phyloP scores from a whole-genome alignment of 2,113 vertebrate genomes.

The Budorcas taxicolor region DNA sequence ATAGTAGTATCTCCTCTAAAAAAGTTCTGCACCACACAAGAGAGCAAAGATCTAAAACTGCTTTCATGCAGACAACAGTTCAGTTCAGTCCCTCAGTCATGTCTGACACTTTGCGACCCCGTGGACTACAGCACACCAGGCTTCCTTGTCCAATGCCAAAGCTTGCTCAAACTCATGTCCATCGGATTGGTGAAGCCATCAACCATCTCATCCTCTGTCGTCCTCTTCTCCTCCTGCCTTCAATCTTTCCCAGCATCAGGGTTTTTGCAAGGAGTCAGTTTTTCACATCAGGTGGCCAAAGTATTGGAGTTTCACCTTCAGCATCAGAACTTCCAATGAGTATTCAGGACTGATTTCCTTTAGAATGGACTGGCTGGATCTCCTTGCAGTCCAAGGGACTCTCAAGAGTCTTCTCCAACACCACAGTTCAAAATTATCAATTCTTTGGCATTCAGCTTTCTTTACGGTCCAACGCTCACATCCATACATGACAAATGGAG shows the following conservation, averaged over 20 bases:
- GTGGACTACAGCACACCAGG: not conserved
- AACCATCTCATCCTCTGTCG: not conserved
- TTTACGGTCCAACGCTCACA: not conserved
- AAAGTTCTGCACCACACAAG: not conserved
- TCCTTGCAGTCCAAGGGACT: not conserved
- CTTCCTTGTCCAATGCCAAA: not conserved
- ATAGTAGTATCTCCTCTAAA: not conserved
- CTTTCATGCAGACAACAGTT: not conserved
- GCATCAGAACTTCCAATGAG: not conserved
- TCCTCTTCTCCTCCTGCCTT: not conserved
- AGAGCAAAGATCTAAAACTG: not conserved
- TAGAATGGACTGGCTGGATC: not conserved
- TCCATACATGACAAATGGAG: not conserved
- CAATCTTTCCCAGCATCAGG: not conserved
- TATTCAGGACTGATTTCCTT: not conserved
- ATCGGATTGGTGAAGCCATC: not conserved
- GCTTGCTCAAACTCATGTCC: not conserved
- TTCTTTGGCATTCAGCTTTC: not conserved
- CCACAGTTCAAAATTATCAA: not conserved
- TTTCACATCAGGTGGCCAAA: not conserved
- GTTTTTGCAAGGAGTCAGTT: not conserved
- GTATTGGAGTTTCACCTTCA: not conserved
- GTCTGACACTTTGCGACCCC: not conserved
- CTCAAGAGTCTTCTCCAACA: not conserved
- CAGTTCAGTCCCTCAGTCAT: not conserved